Percentiles rank a stretch among this genome's conserved stretches.
Conservation (phyloP, 2,888 invertebrate species). For the Eucera pruinosa region DNA sequence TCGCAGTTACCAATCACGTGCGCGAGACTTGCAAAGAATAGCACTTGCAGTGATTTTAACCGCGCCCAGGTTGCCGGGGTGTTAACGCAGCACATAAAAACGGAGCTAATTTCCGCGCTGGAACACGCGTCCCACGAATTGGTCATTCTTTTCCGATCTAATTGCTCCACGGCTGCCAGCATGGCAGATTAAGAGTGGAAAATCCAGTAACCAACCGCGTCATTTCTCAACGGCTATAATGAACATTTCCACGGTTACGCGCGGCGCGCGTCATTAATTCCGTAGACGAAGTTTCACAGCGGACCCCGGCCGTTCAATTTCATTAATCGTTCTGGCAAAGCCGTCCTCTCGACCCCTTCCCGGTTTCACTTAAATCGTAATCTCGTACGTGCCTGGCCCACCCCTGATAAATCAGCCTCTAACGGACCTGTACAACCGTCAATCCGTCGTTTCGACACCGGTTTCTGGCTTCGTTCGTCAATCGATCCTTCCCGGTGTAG, state of each 20-base stretch:
- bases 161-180: slow-evolving; percentile 38
- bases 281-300: slow-evolving; percentile 61
- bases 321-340: slow-evolving; percentile 69
- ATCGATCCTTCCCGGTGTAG: slow-evolving; percentile 52
- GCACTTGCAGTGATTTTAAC: background rate
- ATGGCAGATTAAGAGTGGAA: slow-evolving; percentile 52
- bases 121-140: slow-evolving; percentile 16
- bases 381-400: slow-evolving; percentile 62
- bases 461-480: slow-evolving; percentile 55
- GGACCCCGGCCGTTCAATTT: slow-evolving; percentile 64
- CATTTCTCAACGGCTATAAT: slow-evolving; percentile 59
- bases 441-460: slow-evolving; percentile 40
- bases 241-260: slow-evolving; percentile 61
- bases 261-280: slow-evolving; percentile 58
- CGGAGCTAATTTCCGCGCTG: slow-evolving; percentile 39
- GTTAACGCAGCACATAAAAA: slow-evolving; percentile 31
- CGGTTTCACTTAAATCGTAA: slow-evolving; percentile 72
- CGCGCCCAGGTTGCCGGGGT: background rate
- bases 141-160: slow-evolving; percentile 51
- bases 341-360: slow-evolving; percentile 38
- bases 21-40: background rate
- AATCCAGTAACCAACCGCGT: slow-evolving; percentile 42
- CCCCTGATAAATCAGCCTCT: slow-evolving; percentile 41
- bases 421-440: slow-evolving; percentile 39
- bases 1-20: background rate